Evolutionary conservation across 1,140 invertebrate genomes (phyloP), one percentile per base, ranked within the genome.

Genomic region (Listronotus oregonensis): DNA sequence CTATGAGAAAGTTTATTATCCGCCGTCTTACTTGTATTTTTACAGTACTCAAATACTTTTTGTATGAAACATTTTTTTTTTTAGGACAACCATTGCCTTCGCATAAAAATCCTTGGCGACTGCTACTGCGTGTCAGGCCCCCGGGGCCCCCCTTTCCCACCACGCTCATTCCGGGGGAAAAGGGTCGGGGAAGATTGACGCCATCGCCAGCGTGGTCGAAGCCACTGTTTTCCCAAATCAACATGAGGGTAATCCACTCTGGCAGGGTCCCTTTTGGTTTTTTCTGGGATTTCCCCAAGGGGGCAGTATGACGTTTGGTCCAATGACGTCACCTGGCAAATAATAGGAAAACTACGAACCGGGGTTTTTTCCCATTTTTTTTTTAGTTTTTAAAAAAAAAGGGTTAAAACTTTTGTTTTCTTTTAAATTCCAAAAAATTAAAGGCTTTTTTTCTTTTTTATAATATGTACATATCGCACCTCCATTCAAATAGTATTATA

Each of bases 111-210:
- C 71, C 83, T 95, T 27, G 93, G 93, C n/a, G 92, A 95, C 79
- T 94, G 92, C 73, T 94, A 94, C 80, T 94, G 92, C 80, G 92
- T 95, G 43, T 91, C 90, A 54, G 93, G 91, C 11, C 78, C 64
- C 92, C 92, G 1, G 91, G 93, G 74, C 85, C 90, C 1, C 90
- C 1, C 15, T 85, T 87, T 14, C 92, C 94, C 81, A 27, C 5
- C 93, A 94, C 79, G 92, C 92, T 12, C 90, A 92, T 58, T 90
- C 92, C 88, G 65, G 91, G 94, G 21, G 91, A 94, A 81, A 94
- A 94, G 92, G 93, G 93, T 10, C 84, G 95, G 17, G 90, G 92
- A 93, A 95, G 91, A 93, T 95, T 61, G 91, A 94, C 77, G 92
- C 91, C 58, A 94, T 95, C 73, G 91, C 90, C 89, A 94, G 86